Evolutionary conservation across 2,113 vertebrate genomes (phyloP).

Genomic region (Centropristis striata): DNA sequence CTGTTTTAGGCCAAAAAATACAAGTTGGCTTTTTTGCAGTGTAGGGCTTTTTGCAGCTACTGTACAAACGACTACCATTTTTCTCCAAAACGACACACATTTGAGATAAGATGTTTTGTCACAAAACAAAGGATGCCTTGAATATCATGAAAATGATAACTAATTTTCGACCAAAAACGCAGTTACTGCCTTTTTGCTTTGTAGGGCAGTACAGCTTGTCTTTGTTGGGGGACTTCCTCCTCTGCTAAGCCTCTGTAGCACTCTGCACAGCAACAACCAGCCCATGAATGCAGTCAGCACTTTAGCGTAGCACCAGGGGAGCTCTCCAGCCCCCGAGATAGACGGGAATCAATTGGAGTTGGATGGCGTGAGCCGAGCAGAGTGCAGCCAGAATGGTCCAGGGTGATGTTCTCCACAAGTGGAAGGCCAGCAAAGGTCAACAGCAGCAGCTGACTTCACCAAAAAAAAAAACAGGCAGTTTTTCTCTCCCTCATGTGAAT

Average conservation of each 20-base stretch:
- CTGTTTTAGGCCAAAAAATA: no score
- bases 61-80: no score
- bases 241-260: constrained; percentile 27
- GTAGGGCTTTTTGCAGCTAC: no score
- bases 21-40: no score
- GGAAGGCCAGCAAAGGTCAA: constrained; percentile 61
- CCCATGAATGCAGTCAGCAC: constrained; percentile 68
- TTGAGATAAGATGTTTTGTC: no score
- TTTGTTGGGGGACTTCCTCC: constrained; percentile 16
- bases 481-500: constrained; percentile 35
- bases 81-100: no score
- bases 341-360: constrained; percentile 70
- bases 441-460: constrained; percentile 54
- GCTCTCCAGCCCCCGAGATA: constrained; percentile 32
- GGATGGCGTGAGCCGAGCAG: constrained; percentile 34
- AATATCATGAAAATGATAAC: no score
- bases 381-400: constrained; percentile 40
- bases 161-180: no score
- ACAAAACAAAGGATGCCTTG: no score
- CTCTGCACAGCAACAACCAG: constrained; percentile 41
- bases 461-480: constrained; percentile 16
- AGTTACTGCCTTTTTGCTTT: no score
- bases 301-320: constrained; percentile 64
- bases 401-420: constrained; percentile 51
- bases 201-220: no score